Base-by-base conservation (phyloP, 2,888 invertebrate species). In the Priocnemis perturbator region DNA sequence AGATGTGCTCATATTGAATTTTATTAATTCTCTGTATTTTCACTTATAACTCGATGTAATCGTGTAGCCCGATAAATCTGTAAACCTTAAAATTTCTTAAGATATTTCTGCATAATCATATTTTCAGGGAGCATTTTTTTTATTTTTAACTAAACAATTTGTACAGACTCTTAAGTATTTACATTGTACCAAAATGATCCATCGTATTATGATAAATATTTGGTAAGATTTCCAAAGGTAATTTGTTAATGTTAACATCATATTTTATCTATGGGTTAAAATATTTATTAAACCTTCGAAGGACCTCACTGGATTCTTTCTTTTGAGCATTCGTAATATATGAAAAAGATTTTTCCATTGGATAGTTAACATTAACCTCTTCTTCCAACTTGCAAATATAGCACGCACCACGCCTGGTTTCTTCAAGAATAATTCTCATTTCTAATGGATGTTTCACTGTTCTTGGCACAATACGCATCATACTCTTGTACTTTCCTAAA, bases 401-500 rank as follows among this genome's bases (percentile, higher is more conserved):
- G 69, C 89, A 89, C 14, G 74, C 78, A 2, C 87, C 88, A 71
- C 79, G 78, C 64, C 78, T 83, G 11, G 84, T 85, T 71, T 78
- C 81, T 11, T 79, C 73, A 3, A 89, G 71, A 63, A 85, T 78
- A 23, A 71, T 66, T 9, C 67, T 67, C 60, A 88, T 81, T 64
- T 84, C 77, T 11, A 48, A 20, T 2, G 87, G 82, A 76, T 81
- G 81, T 50, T 83, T 57, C 11, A 67, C 26, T 67, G 81, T 65
- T 15, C 80, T 72, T 3, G 78, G 58, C n/a, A 80, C 64, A 26
- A 56, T 57, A 0, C 58, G 69, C 19, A 78, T 69, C 47, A 88
- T 66, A 3, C 90, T 91, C 83, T 91, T 90, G 52, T 87, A 89
- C 79, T 89, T 88, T 69, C 94, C 93, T 64, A 94, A 79, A 67